A percentile compares a stretch with the other conserved stretches of the same genome.
Evolutionary conservation across 1,140 invertebrate species (phyloP).

Genomic region (Papilio polytes): DNA sequence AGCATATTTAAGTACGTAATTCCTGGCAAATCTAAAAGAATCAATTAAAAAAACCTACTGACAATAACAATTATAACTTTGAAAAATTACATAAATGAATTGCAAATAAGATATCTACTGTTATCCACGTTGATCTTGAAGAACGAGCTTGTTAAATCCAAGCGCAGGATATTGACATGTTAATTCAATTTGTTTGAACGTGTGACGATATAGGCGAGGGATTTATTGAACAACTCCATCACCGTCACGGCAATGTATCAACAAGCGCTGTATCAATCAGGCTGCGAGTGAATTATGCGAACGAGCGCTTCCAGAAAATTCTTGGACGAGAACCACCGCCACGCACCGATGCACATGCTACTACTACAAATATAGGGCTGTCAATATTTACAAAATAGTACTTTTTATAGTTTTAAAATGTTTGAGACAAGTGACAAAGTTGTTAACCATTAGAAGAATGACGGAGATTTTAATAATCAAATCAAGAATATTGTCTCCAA

Average conservation of each 20-base stretch:
- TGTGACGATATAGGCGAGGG: background rate
- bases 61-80: background rate
- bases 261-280: conserved; percentile 22
- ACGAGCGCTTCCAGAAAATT: background rate
- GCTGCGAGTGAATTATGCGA: conserved; percentile 6
- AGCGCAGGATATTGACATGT: background rate
- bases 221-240: background rate
- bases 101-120: background rate
- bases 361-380: background rate
- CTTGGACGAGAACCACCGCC: background rate
- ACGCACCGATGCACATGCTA: background rate
- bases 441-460: too few relatives aligned
- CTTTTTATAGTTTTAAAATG: background rate
- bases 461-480: too few relatives aligned
- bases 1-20: too few relatives aligned
- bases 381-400: background rate
- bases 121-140: background rate
- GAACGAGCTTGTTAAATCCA: background rate
- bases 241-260: background rate
- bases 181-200: background rate
- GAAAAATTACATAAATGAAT: background rate
- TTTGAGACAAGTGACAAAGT: background rate
- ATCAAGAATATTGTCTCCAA: too few relatives aligned
- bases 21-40: too few relatives aligned
- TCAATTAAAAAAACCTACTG: too few relatives aligned